phyloP scores from a whole-genome alignment of 2,797 vertebrate genomes.

The Cryptoblepharus egeriae region DNA sequence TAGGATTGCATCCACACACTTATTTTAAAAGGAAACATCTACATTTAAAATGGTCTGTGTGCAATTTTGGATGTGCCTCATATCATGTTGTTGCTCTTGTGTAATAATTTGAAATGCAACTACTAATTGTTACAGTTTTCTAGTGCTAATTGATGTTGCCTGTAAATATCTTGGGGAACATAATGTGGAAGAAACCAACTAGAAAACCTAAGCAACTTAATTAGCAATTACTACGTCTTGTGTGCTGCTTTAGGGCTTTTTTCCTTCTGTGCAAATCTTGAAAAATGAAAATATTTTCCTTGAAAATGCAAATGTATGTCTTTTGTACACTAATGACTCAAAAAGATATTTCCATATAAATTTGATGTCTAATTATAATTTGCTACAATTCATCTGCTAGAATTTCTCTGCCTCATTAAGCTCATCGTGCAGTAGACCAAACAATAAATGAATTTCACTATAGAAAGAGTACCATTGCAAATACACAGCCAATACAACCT shows the following conservation, averaged over 20 bases:
- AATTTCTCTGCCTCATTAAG: not conserved
- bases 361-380: not conserved
- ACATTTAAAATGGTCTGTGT: not conserved
- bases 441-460: not conserved
- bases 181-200: not conserved
- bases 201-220: not conserved
- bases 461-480: not conserved
- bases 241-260: not conserved
- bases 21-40: not conserved
- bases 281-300: conserved; percentile 1
- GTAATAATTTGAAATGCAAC: conserved; percentile 2
- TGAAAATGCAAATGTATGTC: not conserved
- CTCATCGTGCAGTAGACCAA: not conserved
- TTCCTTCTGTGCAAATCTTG: not conserved
- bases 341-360: not conserved
- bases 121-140: not conserved
- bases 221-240: not conserved
- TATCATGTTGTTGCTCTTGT: not conserved
- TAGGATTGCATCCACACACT: too few relatives aligned
- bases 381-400: not conserved
- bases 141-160: conserved; percentile 9
- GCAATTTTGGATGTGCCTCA: not conserved
- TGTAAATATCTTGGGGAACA: not conserved
- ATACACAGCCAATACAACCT: accelerated
- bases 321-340: not conserved